These are phyloP conservation scores for Panulirus ornatus DNA, from an alignment of 1,140 invertebrate genomes.

Conservation along the genomic window DNA sequence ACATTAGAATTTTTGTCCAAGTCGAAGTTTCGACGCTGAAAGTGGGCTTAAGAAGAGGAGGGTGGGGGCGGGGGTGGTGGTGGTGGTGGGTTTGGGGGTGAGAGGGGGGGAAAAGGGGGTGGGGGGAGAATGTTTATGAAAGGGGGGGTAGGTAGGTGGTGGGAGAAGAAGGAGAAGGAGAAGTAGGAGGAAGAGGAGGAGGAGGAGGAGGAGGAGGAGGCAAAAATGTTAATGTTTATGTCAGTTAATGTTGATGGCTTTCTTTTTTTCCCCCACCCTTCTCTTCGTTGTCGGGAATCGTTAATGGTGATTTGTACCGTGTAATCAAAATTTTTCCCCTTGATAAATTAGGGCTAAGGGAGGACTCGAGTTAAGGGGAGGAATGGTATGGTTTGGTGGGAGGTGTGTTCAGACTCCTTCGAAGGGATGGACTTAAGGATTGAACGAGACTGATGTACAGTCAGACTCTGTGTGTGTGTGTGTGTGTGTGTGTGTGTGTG, in stretches of 20 bases:
- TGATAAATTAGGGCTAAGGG: constrained; percentile 20
- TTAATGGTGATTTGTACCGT: constrained; percentile 33
- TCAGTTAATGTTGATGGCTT: not conserved
- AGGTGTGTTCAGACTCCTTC: not conserved
- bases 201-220: not conserved
- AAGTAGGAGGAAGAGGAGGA: not conserved
- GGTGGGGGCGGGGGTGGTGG: not conserved
- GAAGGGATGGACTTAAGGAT: not conserved
- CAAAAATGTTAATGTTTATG: constrained; percentile 38
- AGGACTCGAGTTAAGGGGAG: not conserved
- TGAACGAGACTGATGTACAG: no score
- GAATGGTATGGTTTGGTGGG: not conserved
- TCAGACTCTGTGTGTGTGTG: constrained; percentile 17
- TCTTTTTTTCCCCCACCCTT: not conserved
- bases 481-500: not conserved
- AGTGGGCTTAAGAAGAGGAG: constrained; percentile 8
- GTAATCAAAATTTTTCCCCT: constrained; percentile 29
- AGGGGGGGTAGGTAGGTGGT: no score
- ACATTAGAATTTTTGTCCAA: constrained; percentile 62
- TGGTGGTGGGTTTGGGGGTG: not conserved
- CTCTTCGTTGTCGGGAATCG: constrained; percentile 13
- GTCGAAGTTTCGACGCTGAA: constrained; percentile 22
- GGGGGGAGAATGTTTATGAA: constrained; percentile 24
- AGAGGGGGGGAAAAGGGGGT: constrained; percentile 17
- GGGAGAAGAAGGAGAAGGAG: no score